Evolutionary conservation across 37 sponge, comb jelly and placozoan species (phyloP), one percentile per base, ranked within the genome.

Genomic region (Oopsacas minuta): DNA sequence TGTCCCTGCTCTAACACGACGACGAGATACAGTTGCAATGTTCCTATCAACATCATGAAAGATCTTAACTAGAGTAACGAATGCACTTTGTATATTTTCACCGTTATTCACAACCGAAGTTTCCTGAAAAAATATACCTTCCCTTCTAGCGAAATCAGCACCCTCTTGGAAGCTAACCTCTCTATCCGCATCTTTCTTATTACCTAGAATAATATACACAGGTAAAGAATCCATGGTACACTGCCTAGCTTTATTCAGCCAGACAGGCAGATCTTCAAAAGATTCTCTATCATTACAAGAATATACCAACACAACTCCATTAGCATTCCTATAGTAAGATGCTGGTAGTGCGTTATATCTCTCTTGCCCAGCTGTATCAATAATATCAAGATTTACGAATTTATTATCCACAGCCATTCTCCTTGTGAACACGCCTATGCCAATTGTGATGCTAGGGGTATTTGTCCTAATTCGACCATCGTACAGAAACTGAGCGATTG

Each of bases 311-410:
- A 61, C 75, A 20, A 61, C 22, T n/a, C 75, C 75, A 34, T 61
- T 61, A 3, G 75, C 75, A 61, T 61, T 61, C 30, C 75, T 61
- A 61, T 61, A 61, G 28, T 61, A 61, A 12, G 75, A 25, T 12
- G 32, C 1, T 34, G 75, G 75, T 10, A 61, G 75, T 20, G 75
- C 3, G 30, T n/a, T 61, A 12, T 25, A 61, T 61, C 75, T 61
- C 75, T 61, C 75, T 61, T 61, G 75, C 32, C 75, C 75, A 61
- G 75, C 75, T 61, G 75, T 61, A 34, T 61, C 75, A 3, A 61
- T 61, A 34, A 61, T n/a, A 34, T 61, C 75, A 61, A 61, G 75
- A 61, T 25, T 61, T 12, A 61, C 75, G 5, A n/a, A 32, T 12
- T 34, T 61, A n/a, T 61, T 61, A 34, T 61, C 75, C 3, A 61